Evolutionary conservation across 2,113 vertebrate species (phyloP), one percentile per base, ranked within the genome.

Genomic region (Corvus moneduloides): DNA sequence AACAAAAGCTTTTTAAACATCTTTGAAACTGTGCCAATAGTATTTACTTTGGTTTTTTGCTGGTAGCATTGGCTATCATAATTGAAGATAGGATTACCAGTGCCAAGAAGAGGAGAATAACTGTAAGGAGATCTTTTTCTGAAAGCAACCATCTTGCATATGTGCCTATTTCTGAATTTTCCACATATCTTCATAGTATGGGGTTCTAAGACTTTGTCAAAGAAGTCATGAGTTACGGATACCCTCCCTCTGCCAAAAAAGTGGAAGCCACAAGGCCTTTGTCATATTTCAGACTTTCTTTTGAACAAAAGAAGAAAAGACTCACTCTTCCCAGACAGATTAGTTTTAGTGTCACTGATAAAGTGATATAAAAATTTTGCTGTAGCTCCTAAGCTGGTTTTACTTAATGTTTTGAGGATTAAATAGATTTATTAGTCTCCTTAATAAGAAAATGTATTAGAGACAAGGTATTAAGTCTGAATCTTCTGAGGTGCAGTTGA

Each of bases 101-200:
- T 94, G 84, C 84, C 89, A 95, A 93, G 68, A 78, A 95, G 92
- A 94, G n/a, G 48, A 95, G 43, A 96, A 44, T 90, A 77, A 90
- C 63, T 78, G 92, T 76, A 79, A 90, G 78, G 73, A 77, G 33
- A 64, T 67, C 19, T 84, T 86, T 84, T 92, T 78, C 43, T 33
- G 84, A 90, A 92, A 80, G 86, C 94, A 90, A 84, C 64, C 80
- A 44, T 92, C 80, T 90, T 87, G 63, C 30, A 22, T 61, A 80
- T 67, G 88, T 94, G 90, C 92, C 94, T 93, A 4, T 80, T 92
- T 93, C 76, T 83, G 78, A 93, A 71, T 76, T 92, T 35, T 35
- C 61, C 88, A 62, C 51, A 41, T 81, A 41, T 75, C 63, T 77
- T 92, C n/a, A 18, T 58, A 41, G 26, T 64, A 56, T 61, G 33